A percentile compares a stretch with the other conserved stretches of the same genome.
phyloP scores from a whole-genome alignment of 2,113 vertebrate species.

The Cololabis saira region DNA sequence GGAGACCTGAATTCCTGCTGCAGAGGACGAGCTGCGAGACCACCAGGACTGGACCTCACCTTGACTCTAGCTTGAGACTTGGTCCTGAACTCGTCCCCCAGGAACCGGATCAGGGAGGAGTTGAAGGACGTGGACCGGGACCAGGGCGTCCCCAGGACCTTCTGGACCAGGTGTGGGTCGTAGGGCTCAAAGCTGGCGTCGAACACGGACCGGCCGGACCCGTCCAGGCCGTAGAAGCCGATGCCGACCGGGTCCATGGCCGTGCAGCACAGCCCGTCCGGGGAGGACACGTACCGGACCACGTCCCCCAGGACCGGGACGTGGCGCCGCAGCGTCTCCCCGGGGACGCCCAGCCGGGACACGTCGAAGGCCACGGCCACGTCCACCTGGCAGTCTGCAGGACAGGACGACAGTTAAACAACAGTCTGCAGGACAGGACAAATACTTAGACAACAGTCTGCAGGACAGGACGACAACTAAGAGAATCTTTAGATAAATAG shows the following conservation, averaged over 20 bases:
- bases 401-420: not conserved
- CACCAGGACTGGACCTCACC: slow-evolving; percentile 54
- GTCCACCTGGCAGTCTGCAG: slow-evolving; percentile 78
- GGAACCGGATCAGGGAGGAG: slow-evolving; percentile 70
- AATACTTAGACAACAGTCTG: too few species aligned
- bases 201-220: slow-evolving; percentile 54
- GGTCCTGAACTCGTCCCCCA: slow-evolving; percentile 63
- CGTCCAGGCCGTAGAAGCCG: slow-evolving; percentile 66
- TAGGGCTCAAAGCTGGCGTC: slow-evolving; percentile 81
- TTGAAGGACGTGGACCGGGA: slow-evolving; percentile 71
- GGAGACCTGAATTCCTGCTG: too few species aligned
- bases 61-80: slow-evolving; percentile 46
- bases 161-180: slow-evolving; percentile 63
- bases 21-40: too few species aligned
- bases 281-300: slow-evolving; percentile 44
- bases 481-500: too few species aligned
- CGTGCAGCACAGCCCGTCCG: slow-evolving; percentile 74
- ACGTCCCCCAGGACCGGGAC: slow-evolving; percentile 66
- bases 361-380: slow-evolving; percentile 84
- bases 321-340: slow-evolving; percentile 47
- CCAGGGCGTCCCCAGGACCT: slow-evolving; percentile 68
- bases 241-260: slow-evolving; percentile 43
- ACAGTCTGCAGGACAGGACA: too few species aligned
- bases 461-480: too few species aligned
- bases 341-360: slow-evolving; percentile 28